A percentile compares a stretch with the other conserved stretches of the same genome.
Conservation (phyloP, 2,888 invertebrate species). For the Alloplasta piceator region DNA sequence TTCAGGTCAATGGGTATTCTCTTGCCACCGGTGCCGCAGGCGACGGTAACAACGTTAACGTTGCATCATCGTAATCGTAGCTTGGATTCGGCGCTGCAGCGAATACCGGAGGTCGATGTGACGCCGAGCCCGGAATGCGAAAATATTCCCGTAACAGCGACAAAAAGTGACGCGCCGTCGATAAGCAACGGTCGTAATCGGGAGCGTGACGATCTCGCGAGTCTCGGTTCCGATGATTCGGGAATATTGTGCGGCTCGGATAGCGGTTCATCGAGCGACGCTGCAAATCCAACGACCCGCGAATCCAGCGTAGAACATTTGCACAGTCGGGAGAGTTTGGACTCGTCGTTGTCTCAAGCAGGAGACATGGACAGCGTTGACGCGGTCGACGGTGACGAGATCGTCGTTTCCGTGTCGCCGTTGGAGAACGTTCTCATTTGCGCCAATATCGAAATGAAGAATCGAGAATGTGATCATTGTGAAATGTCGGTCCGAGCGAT, state of each 20-base stretch:
- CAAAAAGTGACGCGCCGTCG: constrained; percentile 63
- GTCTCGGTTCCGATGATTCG: constrained; percentile 91
- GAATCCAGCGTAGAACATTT: constrained; percentile 85
- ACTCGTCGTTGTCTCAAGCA: constrained; percentile 86
- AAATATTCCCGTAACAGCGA: constrained; percentile 76
- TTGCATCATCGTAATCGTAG: constrained; percentile 92
- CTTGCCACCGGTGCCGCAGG: constrained; percentile 86
- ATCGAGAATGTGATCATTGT: constrained; percentile 67
- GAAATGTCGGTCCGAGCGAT: constrained; percentile 30
- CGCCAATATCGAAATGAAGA: constrained; percentile 40
- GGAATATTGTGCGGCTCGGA: constrained; percentile 89
- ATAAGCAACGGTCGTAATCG: constrained; percentile 82
- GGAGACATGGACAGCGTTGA: constrained; percentile 81
- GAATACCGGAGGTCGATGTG: constrained; percentile 93
- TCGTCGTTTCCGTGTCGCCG: constrained; percentile 77
- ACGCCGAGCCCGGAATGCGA: constrained; percentile 88
- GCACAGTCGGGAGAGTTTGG: constrained; percentile 90
- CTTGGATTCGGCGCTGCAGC: constrained; percentile 94
- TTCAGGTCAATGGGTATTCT: constrained; percentile 88
- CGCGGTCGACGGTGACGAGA: constrained; percentile 80
- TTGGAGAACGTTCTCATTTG: constrained; percentile 70
- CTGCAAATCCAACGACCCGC: constrained; percentile 81
- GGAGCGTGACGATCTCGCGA: constrained; percentile 86
- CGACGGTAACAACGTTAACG: constrained; percentile 83
- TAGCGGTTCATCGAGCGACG: constrained; percentile 84